Evolutionary conservation across 2,888 invertebrate species (phyloP), one percentile per base, ranked within the genome.

Genomic region (Spisula subtruncata): DNA sequence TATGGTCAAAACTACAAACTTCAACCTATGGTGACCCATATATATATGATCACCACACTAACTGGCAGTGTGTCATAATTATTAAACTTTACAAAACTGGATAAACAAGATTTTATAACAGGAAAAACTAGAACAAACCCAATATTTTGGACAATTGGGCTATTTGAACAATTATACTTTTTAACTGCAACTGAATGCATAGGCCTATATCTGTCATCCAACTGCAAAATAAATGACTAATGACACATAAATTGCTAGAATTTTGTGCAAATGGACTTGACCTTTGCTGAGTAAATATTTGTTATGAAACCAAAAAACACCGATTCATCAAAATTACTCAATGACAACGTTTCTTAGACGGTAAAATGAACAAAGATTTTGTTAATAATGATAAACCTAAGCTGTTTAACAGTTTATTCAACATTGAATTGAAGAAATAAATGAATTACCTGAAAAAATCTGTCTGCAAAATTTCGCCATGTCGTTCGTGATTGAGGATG

Each of bases 391-490:
- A 18, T 25, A 20, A 25, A 60, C 12, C 6, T 25, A 60, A 25
- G n/a, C 2, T 41, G 8, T 75, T 32, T 32, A 32, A 0, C 6
- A 32, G 41, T 14, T 29, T 29, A 48, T 1, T 56, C 20, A 41
- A 18, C 2, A 48, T 32, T 1, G 56, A 51, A 85, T 41, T 25
- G 29, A 60, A 86, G 20, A 48, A 60, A 86, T 41, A 48, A 81
- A 32, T 29, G 12, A 18, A 56, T 56, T 81, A 86, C 86, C 86
- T 66, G 66, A n/a, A 32, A 86, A 86, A 86, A 86, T 86, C 81
- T 86, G 81, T 81, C 86, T 81, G 81, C 66, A 82, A 5, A 86
- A 41, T 48, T 86, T 86, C n/a, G 86, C 81, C 86, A 86, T 86
- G 66, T 85, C 35, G 41, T 51, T 80, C 51, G 46, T 85, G 79